Percentiles rank a stretch among this genome's conserved stretches.
Conservation (phyloP, 2,888 invertebrate genomes). For the Cephus pulcher region DNA sequence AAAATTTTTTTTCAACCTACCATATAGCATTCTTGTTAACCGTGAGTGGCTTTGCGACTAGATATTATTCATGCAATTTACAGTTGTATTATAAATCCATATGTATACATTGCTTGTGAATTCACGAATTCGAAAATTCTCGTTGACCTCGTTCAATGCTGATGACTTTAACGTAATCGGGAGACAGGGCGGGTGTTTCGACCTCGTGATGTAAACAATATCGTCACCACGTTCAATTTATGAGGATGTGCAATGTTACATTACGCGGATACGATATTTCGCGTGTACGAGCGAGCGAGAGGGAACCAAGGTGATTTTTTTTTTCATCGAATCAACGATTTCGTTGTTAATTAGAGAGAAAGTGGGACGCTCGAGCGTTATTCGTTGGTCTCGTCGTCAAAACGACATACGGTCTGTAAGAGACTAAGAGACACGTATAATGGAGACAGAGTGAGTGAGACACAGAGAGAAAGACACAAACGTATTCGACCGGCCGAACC, state of each 20-base stretch:
- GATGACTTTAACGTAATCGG: no score
- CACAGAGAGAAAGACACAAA: slow-evolving; percentile 13
- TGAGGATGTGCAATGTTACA: not conserved
- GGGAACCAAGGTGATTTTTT: slow-evolving; percentile 2
- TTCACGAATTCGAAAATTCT: no score
- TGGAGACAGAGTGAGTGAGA: slow-evolving; percentile 20
- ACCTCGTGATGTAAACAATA: not conserved
- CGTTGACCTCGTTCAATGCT: no score
- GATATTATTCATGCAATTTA: no score
- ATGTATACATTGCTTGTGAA: no score
- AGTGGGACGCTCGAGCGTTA: slow-evolving; percentile 36
- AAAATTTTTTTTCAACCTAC: no score
- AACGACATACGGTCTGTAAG: slow-evolving; percentile 18
- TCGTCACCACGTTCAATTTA: slow-evolving; percentile 22
- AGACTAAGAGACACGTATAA: slow-evolving; percentile 4
- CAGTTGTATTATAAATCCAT: no score
- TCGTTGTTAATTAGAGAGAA: slow-evolving; percentile 41
- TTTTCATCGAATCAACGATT: slow-evolving; percentile 6
- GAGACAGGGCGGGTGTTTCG: not conserved
- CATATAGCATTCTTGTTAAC: no score
- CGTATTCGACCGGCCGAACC: slow-evolving; percentile 5
- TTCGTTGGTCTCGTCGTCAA: slow-evolving; percentile 13
- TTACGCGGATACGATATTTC: no score
- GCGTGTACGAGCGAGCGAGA: not conserved
- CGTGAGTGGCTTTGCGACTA: no score